Conservation (phyloP, 2,888 invertebrate genomes). For the Trissoscelio sp. region DNA sequence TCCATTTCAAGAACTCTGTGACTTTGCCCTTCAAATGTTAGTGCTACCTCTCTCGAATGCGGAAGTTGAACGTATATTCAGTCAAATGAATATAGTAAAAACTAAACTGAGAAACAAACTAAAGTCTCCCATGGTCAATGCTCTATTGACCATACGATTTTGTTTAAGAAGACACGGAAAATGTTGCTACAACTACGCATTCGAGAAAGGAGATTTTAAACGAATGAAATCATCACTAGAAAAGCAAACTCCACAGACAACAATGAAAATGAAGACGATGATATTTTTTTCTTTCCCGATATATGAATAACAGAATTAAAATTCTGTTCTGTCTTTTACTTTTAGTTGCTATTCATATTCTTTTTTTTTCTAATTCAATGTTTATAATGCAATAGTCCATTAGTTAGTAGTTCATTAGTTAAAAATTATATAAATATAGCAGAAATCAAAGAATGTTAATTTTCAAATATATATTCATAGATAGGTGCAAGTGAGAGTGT, state of each 20-base stretch:
- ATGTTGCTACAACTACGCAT: slow-evolving; percentile 39
- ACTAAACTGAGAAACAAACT: slow-evolving; percentile 7
- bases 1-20: slow-evolving; percentile 17
- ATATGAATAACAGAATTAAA: slow-evolving; percentile 9
- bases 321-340: not conserved
- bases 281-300: not conserved
- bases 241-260: not conserved
- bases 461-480: too few species aligned
- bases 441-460: too few species aligned
- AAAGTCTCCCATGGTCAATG: not conserved
- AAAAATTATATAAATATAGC: too few species aligned
- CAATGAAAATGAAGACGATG: not conserved
- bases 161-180: slow-evolving; percentile 43
- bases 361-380: slow-evolving; percentile 5
- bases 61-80: slow-evolving; percentile 23
- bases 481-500: too few species aligned
- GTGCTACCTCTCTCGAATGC: slow-evolving; percentile 18
- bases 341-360: slow-evolving; percentile 8
- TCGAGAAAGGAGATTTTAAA: not conserved
- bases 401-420: too few species aligned
- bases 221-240: not conserved
- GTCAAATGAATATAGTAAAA: slow-evolving; percentile 29
- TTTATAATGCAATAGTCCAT: too few species aligned
- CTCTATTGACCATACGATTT: slow-evolving; percentile 31
- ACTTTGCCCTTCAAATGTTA: not conserved